Conservation (phyloP, 1,140 invertebrate genomes). For the Hyles vespertilio region DNA sequence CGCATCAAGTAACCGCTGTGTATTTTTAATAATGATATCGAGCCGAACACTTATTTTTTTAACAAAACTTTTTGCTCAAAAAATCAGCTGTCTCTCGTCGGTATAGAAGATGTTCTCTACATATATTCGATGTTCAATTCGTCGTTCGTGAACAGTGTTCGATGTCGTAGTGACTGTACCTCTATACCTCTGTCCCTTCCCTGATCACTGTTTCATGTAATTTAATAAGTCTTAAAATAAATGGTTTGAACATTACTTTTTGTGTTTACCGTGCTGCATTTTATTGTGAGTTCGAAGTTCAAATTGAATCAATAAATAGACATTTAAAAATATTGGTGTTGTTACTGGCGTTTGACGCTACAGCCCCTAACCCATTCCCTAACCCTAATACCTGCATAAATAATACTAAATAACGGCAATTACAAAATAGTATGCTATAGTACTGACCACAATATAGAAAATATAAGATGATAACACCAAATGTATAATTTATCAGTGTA, state of each 20-base stretch:
- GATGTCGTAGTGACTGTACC: slow-evolving; percentile 57
- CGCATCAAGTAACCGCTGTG: slow-evolving; percentile 65
- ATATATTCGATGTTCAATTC: slow-evolving; percentile 45
- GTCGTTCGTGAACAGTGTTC: slow-evolving; percentile 54
- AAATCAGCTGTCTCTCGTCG: slow-evolving; percentile 56
- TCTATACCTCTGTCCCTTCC: slow-evolving; percentile 48
- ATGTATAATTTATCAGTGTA: too few species aligned
- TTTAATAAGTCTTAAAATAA: slow-evolving; percentile 55
- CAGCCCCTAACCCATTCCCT: neutral
- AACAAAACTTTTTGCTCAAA: slow-evolving; percentile 70
- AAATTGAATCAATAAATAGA: slow-evolving; percentile 76
- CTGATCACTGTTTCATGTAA: slow-evolving; percentile 63
- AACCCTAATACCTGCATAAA: too few species aligned
- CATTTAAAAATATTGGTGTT: slow-evolving; percentile 69
- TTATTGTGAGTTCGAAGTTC: slow-evolving; percentile 74
- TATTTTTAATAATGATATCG: slow-evolving; percentile 68
- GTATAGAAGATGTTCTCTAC: slow-evolving; percentile 41
- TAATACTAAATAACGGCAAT: too few species aligned
- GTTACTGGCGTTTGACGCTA: slow-evolving; percentile 40
- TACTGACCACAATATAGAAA: too few species aligned
- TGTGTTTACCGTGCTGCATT: slow-evolving; percentile 74
- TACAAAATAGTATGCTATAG: too few species aligned
- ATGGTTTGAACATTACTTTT: slow-evolving; percentile 62
- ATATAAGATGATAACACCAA: too few species aligned
- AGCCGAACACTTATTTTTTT: slow-evolving; percentile 69